Conservation (phyloP, 1,140 invertebrate genomes). For the Bombus confusus region DNA sequence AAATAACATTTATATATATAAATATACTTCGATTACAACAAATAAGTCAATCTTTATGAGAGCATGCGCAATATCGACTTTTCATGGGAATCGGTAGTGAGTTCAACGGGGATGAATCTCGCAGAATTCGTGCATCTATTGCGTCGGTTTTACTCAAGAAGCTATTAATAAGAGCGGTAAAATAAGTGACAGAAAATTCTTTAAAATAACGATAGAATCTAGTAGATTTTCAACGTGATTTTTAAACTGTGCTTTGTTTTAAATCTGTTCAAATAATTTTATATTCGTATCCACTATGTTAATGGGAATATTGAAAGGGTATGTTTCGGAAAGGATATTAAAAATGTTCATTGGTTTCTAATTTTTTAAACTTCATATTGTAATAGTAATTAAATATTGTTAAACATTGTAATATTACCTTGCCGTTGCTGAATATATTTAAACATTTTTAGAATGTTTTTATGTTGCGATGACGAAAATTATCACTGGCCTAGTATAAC, state of each 20-base stretch:
- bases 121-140: slow-evolving; percentile 31
- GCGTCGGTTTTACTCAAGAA: not conserved
- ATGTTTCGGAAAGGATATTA: slow-evolving; percentile 19
- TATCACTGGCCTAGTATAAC: slow-evolving; percentile 11
- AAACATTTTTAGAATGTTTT: slow-evolving; percentile 44
- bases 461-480: slow-evolving; percentile 54
- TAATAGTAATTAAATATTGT: too few relatives aligned
- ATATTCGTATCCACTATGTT: slow-evolving; percentile 37
- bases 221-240: not conserved
- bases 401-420: not conserved
- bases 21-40: slow-evolving; percentile 27
- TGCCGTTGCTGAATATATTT: not conserved
- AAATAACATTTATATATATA: too few relatives aligned
- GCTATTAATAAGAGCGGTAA: not conserved
- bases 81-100: slow-evolving; percentile 2
- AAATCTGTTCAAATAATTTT: slow-evolving; percentile 13
- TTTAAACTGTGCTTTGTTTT: not conserved
- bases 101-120: slow-evolving; percentile 34
- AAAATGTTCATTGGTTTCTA: not conserved
- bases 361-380: not conserved
- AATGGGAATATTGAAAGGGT: slow-evolving; percentile 57
- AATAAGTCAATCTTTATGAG: slow-evolving; percentile 29
- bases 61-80: slow-evolving; percentile 48
- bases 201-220: too few relatives aligned
- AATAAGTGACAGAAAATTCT: not conserved